A percentile compares a stretch with the other conserved stretches of the same genome.
These are phyloP conservation scores for Dendrocincla tyrannina DNA, from an alignment of 2,797 vertebrate species.

Conservation along the genomic window DNA sequence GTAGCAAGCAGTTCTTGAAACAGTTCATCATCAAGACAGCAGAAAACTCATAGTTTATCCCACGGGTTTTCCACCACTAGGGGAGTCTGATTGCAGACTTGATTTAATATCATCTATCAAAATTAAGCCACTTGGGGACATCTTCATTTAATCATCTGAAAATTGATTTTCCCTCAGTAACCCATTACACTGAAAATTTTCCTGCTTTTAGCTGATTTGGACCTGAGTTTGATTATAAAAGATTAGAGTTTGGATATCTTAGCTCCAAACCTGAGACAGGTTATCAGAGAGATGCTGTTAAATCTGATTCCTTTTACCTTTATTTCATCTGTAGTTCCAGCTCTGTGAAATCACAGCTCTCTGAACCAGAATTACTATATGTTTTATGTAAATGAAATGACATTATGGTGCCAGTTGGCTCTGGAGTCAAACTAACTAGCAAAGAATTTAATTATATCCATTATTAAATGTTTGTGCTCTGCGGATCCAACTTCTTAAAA, in stretches of 20 bases:
- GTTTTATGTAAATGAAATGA: conserved; percentile 60
- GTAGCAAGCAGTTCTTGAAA: background rate
- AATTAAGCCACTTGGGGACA: background rate
- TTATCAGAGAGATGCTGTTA: conserved; percentile 10
- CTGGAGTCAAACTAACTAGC: conserved; percentile 38
- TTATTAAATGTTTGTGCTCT: conserved; percentile 66
- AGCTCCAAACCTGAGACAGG: background rate
- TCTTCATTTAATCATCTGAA: conserved; percentile 3
- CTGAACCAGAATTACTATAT: conserved; percentile 9
- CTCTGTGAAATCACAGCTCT: conserved; percentile 11
- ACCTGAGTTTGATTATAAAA: background rate
- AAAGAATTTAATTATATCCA: conserved; percentile 65
- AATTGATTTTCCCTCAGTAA: background rate
- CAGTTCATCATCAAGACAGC: background rate
- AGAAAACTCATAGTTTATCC: background rate
- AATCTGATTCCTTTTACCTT: conserved; percentile 13
- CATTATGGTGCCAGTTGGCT: conserved; percentile 54
- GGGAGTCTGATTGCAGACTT: background rate
- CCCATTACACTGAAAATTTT: background rate
- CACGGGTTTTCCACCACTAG: background rate
- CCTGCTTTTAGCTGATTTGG: background rate
- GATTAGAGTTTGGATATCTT: conserved; percentile 8
- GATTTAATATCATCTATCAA: background rate
- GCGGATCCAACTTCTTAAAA: conserved; percentile 43
- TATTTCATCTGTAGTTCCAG: conserved; percentile 33